phyloP scores from a whole-genome alignment of 2,888 invertebrate species.

The Polylopha cassiicola region DNA sequence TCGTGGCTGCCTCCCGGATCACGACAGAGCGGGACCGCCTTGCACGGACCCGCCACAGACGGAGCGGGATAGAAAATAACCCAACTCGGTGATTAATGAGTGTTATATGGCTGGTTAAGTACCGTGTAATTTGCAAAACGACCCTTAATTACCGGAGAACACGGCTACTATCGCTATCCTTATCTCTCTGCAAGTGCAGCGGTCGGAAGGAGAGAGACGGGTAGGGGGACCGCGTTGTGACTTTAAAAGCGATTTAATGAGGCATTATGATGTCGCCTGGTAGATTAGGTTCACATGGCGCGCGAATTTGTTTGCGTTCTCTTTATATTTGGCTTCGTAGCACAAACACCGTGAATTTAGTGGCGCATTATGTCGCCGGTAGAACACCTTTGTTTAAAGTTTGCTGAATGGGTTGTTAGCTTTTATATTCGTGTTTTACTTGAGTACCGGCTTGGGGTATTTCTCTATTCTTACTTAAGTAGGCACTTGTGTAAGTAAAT shows the following conservation, averaged over 20 bases:
- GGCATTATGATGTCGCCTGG: slow-evolving; percentile 73
- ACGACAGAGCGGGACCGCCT: slow-evolving; percentile 40
- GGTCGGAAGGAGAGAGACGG: slow-evolving; percentile 45
- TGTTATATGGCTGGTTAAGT: slow-evolving; percentile 84
- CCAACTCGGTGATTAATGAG: slow-evolving; percentile 79
- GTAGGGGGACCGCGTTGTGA: slow-evolving; percentile 47
- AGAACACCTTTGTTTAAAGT: slow-evolving; percentile 19
- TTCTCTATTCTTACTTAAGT: too few relatives aligned
- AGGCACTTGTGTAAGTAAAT: too few relatives aligned
- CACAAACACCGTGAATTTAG: slow-evolving; percentile 48
- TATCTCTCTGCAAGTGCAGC: slow-evolving; percentile 38
- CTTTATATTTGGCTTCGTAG: slow-evolving; percentile 70
- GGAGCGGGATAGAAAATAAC: slow-evolving; percentile 46
- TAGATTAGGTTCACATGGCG: slow-evolving; percentile 72
- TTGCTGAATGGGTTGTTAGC: slow-evolving; percentile 10
- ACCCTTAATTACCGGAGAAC: slow-evolving; percentile 80
- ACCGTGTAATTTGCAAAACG: slow-evolving; percentile 87
- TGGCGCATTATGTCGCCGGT: slow-evolving; percentile 32
- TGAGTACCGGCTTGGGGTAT: too few relatives aligned
- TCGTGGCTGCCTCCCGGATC: slow-evolving; percentile 57
- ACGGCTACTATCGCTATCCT: slow-evolving; percentile 66
- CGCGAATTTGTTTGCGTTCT: slow-evolving; percentile 62
- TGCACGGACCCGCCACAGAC: slow-evolving; percentile 29
- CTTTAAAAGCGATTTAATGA: slow-evolving; percentile 72
- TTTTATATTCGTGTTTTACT: slow-evolving; percentile 14